phyloP scores from a whole-genome alignment of 2,888 invertebrate species.

The Heliconius cydno region DNA sequence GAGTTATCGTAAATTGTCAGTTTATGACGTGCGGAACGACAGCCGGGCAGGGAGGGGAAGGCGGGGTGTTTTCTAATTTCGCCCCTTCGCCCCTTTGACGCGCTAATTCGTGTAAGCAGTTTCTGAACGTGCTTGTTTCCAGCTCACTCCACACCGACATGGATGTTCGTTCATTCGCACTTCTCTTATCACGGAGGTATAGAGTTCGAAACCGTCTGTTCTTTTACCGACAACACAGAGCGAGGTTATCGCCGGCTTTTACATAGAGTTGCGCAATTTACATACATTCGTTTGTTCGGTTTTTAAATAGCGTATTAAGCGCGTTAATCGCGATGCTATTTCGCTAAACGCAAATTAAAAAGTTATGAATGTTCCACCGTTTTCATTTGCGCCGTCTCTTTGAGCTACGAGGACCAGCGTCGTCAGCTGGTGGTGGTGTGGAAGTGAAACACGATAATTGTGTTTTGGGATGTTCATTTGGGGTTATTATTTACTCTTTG shows the following conservation, averaged over 20 bases:
- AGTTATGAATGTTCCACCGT: constrained; percentile 47
- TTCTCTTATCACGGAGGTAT: constrained; percentile 52
- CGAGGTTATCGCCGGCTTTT: constrained; percentile 76
- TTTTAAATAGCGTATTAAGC: constrained; percentile 82
- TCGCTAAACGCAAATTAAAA: constrained; percentile 63
- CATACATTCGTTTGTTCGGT: constrained; percentile 83
- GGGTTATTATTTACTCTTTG: constrained; percentile 4
- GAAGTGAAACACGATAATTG: constrained; percentile 12
- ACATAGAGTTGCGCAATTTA: constrained; percentile 81
- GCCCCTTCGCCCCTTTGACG: constrained; percentile 80
- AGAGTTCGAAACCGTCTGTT: constrained; percentile 52
- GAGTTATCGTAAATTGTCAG: constrained; percentile 84
- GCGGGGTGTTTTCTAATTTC: constrained; percentile 77
- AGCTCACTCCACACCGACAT: constrained; percentile 74
- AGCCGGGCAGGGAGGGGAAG: constrained; percentile 51
- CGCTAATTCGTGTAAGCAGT: constrained; percentile 84
- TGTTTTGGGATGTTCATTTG: constrained; percentile 9
- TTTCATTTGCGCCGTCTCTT: constrained; percentile 14
- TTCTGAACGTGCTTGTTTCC: constrained; percentile 82
- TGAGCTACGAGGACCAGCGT: not conserved
- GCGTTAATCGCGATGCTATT: constrained; percentile 75
- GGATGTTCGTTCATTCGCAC: constrained; percentile 48
- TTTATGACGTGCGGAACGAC: constrained; percentile 84
- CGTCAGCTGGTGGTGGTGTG: not conserved
- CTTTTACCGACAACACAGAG: constrained; percentile 50